A percentile compares a stretch with the other conserved stretches of the same genome.
phyloP scores from a whole-genome alignment of 2,888 invertebrate genomes.

The Ganaspis brasiliensis region DNA sequence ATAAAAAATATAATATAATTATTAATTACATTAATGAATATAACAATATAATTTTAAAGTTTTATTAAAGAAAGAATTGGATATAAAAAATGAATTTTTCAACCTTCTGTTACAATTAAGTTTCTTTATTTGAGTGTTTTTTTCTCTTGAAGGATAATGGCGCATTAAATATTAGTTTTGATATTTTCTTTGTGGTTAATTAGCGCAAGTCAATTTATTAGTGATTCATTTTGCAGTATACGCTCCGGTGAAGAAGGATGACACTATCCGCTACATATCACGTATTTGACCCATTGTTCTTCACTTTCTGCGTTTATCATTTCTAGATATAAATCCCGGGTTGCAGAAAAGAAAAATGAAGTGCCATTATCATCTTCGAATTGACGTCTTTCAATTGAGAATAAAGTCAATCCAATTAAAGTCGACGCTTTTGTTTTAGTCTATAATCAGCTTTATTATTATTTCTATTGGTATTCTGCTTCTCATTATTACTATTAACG shows the following conservation, averaged over 20 bases:
- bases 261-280: constrained; percentile 30
- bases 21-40: no score
- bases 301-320: constrained; percentile 25
- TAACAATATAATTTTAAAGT: no score
- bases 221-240: constrained; percentile 25
- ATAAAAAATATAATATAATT: no score
- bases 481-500: no score
- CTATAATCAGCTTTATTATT: not conserved
- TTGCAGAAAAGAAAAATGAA: constrained; percentile 25
- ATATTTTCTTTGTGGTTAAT: not conserved
- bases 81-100: no score
- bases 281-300: constrained; percentile 42
- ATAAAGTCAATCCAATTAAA: constrained; percentile 36
- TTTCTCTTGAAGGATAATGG: not conserved
- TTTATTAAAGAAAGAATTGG: no score
- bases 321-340: constrained; percentile 29
- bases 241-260: constrained; percentile 18
- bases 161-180: not conserved
- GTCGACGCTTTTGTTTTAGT: not conserved
- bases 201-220: not conserved
- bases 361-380: constrained; percentile 16
- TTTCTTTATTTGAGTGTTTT: not conserved
- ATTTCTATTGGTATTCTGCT: no score
- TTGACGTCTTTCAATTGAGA: constrained; percentile 31
- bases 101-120: not conserved